These are phyloP conservation scores for Phodopus roborovskii DNA, from an alignment of 2,113 vertebrate genomes.

Conservation along the genomic window DNA sequence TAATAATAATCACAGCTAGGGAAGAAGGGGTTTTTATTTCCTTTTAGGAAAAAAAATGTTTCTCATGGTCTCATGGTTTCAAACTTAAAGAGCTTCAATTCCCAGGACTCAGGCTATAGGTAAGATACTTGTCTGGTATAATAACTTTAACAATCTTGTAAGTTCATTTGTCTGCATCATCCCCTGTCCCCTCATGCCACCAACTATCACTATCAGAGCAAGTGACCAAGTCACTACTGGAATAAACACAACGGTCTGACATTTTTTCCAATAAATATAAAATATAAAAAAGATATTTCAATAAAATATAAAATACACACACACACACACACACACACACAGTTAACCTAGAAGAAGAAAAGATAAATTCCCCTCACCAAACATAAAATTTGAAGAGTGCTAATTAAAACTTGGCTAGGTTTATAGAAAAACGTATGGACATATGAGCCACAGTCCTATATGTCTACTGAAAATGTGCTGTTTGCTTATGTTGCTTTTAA, in stretches of 20 bases:
- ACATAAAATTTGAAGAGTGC: conserved; percentile 21
- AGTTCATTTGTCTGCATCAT: not conserved
- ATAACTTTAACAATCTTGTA: conserved; percentile 46
- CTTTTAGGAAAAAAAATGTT: not conserved
- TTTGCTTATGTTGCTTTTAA: conserved; percentile 48
- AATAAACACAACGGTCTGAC: conserved; percentile 5
- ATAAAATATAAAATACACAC: no score
- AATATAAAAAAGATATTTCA: no score
- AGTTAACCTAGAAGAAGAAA: not conserved
- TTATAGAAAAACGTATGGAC: not conserved
- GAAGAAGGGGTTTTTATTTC: not conserved
- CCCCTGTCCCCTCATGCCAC: not conserved
- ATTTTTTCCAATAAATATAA: conserved; percentile 32
- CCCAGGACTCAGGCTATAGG: not conserved
- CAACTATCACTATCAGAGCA: not conserved
- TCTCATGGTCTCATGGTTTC: conserved; percentile 16
- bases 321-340: no score
- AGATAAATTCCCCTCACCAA: conserved; percentile 8
- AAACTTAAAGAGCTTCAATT: conserved; percentile 31
- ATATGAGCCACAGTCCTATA: not conserved
- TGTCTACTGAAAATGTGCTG: conserved; percentile 20
- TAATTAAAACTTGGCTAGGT: not conserved
- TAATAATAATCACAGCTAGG: conserved; percentile 2
- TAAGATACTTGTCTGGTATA: conserved; percentile 38
- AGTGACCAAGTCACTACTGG: not conserved